phyloP scores from a whole-genome alignment of 2,888 invertebrate genomes.

The Plemyria rubiginata region DNA sequence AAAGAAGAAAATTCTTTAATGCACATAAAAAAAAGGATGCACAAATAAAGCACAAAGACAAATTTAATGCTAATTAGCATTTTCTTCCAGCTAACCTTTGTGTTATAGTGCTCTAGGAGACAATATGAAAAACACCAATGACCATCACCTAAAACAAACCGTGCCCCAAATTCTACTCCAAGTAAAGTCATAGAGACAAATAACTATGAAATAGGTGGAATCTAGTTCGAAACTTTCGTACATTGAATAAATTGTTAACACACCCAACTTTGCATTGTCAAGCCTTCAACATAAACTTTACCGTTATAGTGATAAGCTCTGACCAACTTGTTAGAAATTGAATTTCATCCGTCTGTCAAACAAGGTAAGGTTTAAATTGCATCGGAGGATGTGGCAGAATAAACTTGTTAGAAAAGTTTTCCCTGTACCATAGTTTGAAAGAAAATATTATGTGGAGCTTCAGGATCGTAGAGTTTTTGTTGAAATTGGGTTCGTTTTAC shows the following conservation, averaged over 20 bases:
- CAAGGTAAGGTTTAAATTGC: conserved; percentile 23
- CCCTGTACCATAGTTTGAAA: conserved; percentile 26
- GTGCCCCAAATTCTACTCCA: not conserved
- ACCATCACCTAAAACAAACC: no score
- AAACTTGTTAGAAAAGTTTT: conserved; percentile 33
- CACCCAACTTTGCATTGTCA: conserved; percentile 21
- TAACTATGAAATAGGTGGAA: conserved; percentile 1
- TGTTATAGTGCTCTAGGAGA: no score
- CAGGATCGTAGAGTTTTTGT: conserved; percentile 14
- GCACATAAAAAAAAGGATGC: no score
- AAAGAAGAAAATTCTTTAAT: no score
- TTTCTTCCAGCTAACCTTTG: no score
- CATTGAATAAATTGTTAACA: conserved; percentile 28
- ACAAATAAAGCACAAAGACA: no score
- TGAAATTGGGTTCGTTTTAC: conserved; percentile 17
- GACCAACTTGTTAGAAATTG: not conserved
- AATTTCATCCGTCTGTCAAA: conserved; percentile 9
- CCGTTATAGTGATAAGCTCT: conserved; percentile 15
- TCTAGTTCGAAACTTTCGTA: conserved; percentile 17
- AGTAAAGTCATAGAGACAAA: not conserved
- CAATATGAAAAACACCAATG: no score
- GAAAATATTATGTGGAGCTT: conserved; percentile 28
- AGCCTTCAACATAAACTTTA: conserved; percentile 19
- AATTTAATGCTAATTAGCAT: no score
- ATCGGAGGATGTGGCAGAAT: conserved; percentile 18